Conservation (phyloP, 1,140 invertebrate species). For the Conus betulinus region DNA sequence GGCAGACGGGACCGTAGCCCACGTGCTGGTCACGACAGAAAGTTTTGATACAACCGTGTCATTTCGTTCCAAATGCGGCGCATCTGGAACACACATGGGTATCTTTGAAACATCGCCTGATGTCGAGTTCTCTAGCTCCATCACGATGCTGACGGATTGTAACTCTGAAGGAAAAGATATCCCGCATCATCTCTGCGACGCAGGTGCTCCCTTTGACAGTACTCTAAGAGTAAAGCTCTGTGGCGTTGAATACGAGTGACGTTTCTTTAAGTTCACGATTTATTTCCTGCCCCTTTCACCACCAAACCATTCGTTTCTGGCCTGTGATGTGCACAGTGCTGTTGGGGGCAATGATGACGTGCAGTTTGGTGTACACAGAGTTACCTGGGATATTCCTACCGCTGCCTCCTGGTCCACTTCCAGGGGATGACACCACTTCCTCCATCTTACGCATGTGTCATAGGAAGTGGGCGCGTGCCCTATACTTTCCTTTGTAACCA, state of each 20-base stretch:
- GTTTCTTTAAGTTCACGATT: background rate
- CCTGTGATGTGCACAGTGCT: constrained; percentile 13
- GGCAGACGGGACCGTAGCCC: background rate
- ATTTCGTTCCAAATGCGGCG: background rate
- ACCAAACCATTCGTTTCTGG: constrained; percentile 20
- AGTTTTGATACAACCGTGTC: background rate
- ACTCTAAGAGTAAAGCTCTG: background rate
- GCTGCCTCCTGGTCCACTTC: background rate
- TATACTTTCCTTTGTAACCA: constrained; percentile 38
- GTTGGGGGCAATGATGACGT: background rate
- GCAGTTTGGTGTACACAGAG: background rate
- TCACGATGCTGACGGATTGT: too few relatives aligned
- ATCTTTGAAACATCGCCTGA: background rate
- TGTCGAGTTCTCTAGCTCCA: background rate
- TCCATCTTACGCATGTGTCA: background rate
- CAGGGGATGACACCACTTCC: constrained; percentile 5
- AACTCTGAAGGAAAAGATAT: too few relatives aligned
- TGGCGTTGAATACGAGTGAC: background rate
- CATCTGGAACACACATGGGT: too few relatives aligned
- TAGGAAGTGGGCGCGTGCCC: background rate
- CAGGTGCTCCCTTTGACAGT: background rate
- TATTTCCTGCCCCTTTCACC: background rate
- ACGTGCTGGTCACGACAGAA: background rate
- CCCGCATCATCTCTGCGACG: background rate
- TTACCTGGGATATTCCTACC: background rate